Conservation (phyloP, 2,113 vertebrate species). For the Vireo altiloquus region DNA sequence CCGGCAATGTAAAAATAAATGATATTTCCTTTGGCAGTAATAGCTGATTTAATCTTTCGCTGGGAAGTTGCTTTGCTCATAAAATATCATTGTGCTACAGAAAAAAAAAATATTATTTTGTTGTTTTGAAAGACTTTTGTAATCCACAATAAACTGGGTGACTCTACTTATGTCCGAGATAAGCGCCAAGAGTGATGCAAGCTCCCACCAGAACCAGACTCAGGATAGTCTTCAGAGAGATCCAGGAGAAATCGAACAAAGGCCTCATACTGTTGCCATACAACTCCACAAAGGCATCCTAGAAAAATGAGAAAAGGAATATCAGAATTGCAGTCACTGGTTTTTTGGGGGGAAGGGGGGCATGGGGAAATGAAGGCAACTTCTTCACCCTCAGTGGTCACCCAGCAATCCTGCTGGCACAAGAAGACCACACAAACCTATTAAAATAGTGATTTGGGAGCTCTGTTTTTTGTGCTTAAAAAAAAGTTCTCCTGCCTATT, state of each 20-base stretch:
- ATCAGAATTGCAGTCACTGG: conserved; percentile 9
- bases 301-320: background rate
- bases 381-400: background rate
- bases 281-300: conserved; percentile 97
- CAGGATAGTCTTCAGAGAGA: conserved; percentile 92
- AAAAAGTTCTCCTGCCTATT: background rate
- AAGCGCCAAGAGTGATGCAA: conserved; percentile 94
- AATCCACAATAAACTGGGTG: conserved; percentile 43
- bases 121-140: conserved; percentile 67
- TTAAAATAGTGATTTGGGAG: background rate
- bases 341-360: background rate
- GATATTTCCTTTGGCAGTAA: conserved; percentile 84
- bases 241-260: conserved; percentile 89
- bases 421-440: background rate
- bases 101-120: conserved; percentile 61
- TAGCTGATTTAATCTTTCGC: conserved; percentile 79
- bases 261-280: conserved; percentile 87
- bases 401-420: fast-evolving
- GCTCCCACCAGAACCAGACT: conserved; percentile 92
- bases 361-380: background rate
- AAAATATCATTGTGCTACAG: conserved; percentile 61
- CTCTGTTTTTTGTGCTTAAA: background rate
- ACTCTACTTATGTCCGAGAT: conserved; percentile 93
- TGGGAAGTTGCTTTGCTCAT: conserved; percentile 68
- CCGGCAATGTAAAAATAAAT: conserved; percentile 80